Percentiles rank a stretch among this genome's conserved stretches.
Evolutionary conservation across 35 echinoderm and acorn worm species (phyloP).

Genomic region (Apostichopus japonicus): DNA sequence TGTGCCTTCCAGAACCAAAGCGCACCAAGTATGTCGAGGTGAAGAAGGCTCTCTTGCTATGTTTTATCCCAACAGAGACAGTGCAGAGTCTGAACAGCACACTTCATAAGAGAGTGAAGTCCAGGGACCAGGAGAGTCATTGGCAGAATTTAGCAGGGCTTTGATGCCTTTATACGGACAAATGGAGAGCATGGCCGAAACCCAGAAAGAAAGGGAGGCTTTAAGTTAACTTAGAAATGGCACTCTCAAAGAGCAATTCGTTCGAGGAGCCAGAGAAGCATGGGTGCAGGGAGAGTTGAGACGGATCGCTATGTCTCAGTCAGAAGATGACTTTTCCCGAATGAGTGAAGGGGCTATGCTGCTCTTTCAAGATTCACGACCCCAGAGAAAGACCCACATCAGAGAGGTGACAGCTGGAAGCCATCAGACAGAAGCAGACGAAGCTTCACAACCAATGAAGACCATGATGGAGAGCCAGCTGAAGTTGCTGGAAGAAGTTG

Average conservation of each 20-base stretch:
- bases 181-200: slow-evolving; percentile 20
- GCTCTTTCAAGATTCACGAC: slow-evolving; percentile 22
- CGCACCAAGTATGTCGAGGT: background rate
- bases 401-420: background rate
- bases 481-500: background rate
- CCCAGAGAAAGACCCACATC: background rate
- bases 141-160: slow-evolving; percentile 58
- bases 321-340: slow-evolving; percentile 2
- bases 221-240: slow-evolving; percentile 22
- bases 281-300: slow-evolving; percentile 54
- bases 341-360: slow-evolving; percentile 54
- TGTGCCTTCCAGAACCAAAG: slow-evolving; percentile 15
- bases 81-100: background rate
- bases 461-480: background rate
- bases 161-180: slow-evolving; percentile 33
- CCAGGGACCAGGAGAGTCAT: background rate
- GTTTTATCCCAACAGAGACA: slow-evolving; percentile 36
- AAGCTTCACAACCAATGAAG: background rate
- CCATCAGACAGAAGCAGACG: background rate
- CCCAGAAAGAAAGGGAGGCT: slow-evolving; percentile 28
- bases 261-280: slow-evolving; percentile 56
- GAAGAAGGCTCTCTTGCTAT: background rate
- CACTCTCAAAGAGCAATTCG: slow-evolving; percentile 42
- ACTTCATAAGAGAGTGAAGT: slow-evolving; percentile 34
- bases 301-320: slow-evolving; percentile 35